Percentiles rank a stretch among this genome's conserved stretches.
These are phyloP conservation scores for Drosophila fungiperda DNA, from an alignment of 2,888 invertebrate species.

Conservation along the genomic window DNA sequence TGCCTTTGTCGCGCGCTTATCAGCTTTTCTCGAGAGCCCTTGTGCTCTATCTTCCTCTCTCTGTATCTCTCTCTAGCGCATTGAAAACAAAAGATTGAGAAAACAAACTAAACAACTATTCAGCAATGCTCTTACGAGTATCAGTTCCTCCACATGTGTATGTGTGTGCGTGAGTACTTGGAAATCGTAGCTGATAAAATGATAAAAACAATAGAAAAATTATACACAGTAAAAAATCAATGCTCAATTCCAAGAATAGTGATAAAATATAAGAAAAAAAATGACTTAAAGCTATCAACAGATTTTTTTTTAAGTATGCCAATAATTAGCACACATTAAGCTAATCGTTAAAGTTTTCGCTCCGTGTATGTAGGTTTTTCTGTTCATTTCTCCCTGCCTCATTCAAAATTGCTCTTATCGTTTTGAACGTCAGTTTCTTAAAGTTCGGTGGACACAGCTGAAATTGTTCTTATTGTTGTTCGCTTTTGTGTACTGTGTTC, in stretches of 20 bases:
- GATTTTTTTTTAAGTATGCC: neutral
- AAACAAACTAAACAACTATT: slow-evolving; percentile 68
- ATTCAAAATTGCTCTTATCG: slow-evolving; percentile 45
- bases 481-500: slow-evolving; percentile 49
- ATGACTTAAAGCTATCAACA: neutral
- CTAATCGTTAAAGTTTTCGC: slow-evolving; percentile 15
- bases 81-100: slow-evolving; percentile 76
- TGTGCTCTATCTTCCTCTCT: slow-evolving; percentile 7
- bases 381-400: slow-evolving; percentile 9
- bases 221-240: slow-evolving; percentile 32
- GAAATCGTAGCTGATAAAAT: slow-evolving; percentile 68
- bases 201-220: slow-evolving; percentile 42
- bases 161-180: slow-evolving; percentile 38
- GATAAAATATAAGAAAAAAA: neutral
- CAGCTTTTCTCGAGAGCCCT: slow-evolving; percentile 28
- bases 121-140: slow-evolving; percentile 13
- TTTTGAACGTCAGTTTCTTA: slow-evolving; percentile 46
- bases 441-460: slow-evolving; percentile 66
- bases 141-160: slow-evolving; percentile 15
- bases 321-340: neutral
- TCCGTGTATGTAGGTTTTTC: slow-evolving; percentile 29
- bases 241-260: neutral
- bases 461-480: slow-evolving; percentile 56
- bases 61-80: slow-evolving; percentile 30
- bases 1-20: slow-evolving; percentile 64